Evolutionary conservation across 2,888 invertebrate species (phyloP), one percentile per base, ranked within the genome.

Genomic region (Volucella bombylans): DNA sequence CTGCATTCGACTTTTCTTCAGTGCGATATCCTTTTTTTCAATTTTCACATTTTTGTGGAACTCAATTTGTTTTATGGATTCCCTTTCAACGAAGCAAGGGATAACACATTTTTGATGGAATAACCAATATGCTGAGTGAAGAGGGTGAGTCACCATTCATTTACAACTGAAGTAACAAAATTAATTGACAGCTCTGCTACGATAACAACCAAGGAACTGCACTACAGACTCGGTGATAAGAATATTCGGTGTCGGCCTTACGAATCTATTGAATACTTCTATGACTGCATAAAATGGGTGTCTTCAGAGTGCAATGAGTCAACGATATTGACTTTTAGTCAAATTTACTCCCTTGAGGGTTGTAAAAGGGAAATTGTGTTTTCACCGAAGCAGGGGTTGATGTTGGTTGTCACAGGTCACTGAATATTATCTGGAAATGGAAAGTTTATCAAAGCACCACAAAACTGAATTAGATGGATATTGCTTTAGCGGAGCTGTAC

Each of bases 51-150:
- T 64, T 71, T 62, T 62, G 69, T 76, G 61, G 77, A 81, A 67
- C 71, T 76, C 85, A 85, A 85, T 85, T 85, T 85, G 81, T 77
- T 85, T 81, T 85, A 85, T 85, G 85, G 85, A 77, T 81, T 85
- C 81, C n/a, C 76, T 76, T 81, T 76, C 81, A 62, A 72, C 76
- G 71, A 49, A 76, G 31, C 31, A 31, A 31, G 47, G 76, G 81
- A 81, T 76, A 85, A 81, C 80, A 81, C 71, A 72, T 31, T 80
- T 80, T 81, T 76, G 67, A 71, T 85, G 80, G 59, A 67, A 61
- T 23, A 61, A 67, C 43, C 54, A 39, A 77, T 77, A 59, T 68
- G 59, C 43, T 62, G 6, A 31, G 6, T 31, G 31, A 6, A n/a
- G 52, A 76, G 61, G 76, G 81, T 85, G 85, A 85, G 67, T 85